Percentiles rank a stretch among this genome's conserved stretches.
These are phyloP conservation scores for Crenuchus spilurus DNA, from an alignment of 2,797 vertebrate species.

Conservation along the genomic window DNA sequence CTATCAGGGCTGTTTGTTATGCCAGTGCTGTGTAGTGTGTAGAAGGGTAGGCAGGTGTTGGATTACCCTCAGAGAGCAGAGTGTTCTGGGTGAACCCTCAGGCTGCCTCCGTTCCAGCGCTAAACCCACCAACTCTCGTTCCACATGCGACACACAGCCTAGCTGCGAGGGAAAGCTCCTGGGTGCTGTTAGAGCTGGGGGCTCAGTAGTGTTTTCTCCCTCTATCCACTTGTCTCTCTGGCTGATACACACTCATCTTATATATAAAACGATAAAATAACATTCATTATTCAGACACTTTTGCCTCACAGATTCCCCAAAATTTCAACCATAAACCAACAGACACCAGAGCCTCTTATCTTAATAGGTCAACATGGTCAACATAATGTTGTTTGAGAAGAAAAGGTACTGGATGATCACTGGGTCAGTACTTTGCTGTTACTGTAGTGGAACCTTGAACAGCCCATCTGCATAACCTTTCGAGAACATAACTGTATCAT, in stretches of 20 bases:
- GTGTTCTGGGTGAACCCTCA: conserved; percentile 14
- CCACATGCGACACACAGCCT: not conserved
- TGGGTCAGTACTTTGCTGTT: too few relatives aligned
- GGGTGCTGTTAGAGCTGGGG: not conserved
- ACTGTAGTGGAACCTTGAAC: too few relatives aligned
- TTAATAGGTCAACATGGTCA: too few relatives aligned
- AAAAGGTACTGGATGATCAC: too few relatives aligned
- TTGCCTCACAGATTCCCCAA: too few relatives aligned
- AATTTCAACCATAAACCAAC: too few relatives aligned
- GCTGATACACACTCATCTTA: not conserved
- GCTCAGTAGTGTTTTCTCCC: not conserved
- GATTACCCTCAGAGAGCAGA: conserved; percentile 29
- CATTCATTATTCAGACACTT: conserved; percentile 15
- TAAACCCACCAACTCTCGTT: not conserved
- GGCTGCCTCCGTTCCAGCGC: not conserved
- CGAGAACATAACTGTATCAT: too few relatives aligned
- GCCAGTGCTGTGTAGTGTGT: conserved; percentile 2
- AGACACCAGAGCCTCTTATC: too few relatives aligned
- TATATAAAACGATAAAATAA: conserved; percentile 19
- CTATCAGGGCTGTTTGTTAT: conserved; percentile 30
- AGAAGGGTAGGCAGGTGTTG: conserved; percentile 24
- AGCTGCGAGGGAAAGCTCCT: not conserved
- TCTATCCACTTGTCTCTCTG: not conserved
- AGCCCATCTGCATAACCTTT: too few relatives aligned
- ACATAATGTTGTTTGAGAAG: too few relatives aligned